These are phyloP conservation scores for Nezara viridula DNA, from an alignment of 2,888 invertebrate species.

Conservation along the genomic window DNA sequence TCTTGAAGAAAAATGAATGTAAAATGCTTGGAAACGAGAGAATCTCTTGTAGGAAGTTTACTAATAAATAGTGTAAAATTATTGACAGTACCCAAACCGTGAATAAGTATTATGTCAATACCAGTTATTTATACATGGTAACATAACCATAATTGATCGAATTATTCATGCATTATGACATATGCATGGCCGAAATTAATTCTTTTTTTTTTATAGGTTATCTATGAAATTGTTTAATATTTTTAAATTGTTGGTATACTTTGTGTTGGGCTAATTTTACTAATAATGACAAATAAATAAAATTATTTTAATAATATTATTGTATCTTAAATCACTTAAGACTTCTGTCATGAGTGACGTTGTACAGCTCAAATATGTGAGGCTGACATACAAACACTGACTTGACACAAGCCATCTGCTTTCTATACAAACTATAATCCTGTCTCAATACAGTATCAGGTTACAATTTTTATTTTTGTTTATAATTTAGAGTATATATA, in stretches of 20 bases:
- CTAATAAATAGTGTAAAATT: background rate
- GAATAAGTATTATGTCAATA: background rate
- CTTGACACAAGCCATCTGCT: background rate
- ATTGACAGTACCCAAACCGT: background rate
- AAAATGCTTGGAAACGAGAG: too few relatives aligned
- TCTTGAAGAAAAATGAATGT: too few relatives aligned
- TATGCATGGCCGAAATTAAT: too few relatives aligned
- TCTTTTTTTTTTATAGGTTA: too few relatives aligned
- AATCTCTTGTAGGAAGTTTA: too few relatives aligned
- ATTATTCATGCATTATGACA: too few relatives aligned
- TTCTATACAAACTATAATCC: background rate
- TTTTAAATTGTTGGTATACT: too few relatives aligned
- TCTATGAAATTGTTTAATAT: too few relatives aligned
- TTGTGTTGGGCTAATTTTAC: too few relatives aligned
- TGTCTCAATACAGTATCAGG: background rate
- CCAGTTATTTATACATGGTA: too few relatives aligned
- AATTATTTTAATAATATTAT: background rate
- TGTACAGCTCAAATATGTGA: background rate
- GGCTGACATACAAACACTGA: background rate
- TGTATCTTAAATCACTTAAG: background rate
- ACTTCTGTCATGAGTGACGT: background rate
- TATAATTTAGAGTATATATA: background rate
- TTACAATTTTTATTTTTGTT: background rate
- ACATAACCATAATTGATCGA: too few relatives aligned
- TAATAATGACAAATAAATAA: too few relatives aligned